phyloP scores from a whole-genome alignment of 2,797 vertebrate species.

The Arctocebus calabarensis region DNA sequence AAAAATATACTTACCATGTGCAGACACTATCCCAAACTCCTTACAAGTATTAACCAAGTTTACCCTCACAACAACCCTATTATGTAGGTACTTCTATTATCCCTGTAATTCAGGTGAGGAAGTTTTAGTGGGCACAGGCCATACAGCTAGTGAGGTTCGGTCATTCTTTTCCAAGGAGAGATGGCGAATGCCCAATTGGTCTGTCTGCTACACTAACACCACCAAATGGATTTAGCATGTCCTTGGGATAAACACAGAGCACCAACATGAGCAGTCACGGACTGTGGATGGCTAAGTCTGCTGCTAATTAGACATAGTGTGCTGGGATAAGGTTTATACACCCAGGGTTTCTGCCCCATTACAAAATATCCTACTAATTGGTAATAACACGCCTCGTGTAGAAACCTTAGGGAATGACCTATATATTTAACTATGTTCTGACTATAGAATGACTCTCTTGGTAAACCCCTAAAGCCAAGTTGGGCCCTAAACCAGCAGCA shows the following conservation, averaged over 20 bases:
- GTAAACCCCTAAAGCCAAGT: neutral
- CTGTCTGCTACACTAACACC: neutral
- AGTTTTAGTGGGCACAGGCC: too few species aligned
- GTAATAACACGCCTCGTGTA: rapidly evolving
- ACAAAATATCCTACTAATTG: neutral
- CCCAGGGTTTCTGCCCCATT: neutral
- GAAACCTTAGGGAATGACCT: neutral
- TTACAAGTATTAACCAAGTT: neutral
- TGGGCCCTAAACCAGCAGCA: neutral
- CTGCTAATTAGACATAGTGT: rapidly evolving
- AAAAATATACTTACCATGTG: neutral
- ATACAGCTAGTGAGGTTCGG: neutral
- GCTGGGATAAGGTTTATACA: too few species aligned
- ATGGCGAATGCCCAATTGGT: too few species aligned
- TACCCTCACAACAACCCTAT: neutral
- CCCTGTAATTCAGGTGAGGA: neutral
- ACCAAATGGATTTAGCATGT: rapidly evolving
- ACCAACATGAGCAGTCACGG: rapidly evolving
- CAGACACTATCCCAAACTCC: neutral
- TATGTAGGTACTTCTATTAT: rapidly evolving
- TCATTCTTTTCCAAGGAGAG: neutral
- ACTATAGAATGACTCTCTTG: neutral
- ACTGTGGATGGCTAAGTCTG: rapidly evolving
- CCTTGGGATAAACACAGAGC: neutral
- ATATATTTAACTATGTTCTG: neutral